These are phyloP conservation scores for Drosophila parvula DNA, from an alignment of 1,140 invertebrate species.

Conservation along the genomic window DNA sequence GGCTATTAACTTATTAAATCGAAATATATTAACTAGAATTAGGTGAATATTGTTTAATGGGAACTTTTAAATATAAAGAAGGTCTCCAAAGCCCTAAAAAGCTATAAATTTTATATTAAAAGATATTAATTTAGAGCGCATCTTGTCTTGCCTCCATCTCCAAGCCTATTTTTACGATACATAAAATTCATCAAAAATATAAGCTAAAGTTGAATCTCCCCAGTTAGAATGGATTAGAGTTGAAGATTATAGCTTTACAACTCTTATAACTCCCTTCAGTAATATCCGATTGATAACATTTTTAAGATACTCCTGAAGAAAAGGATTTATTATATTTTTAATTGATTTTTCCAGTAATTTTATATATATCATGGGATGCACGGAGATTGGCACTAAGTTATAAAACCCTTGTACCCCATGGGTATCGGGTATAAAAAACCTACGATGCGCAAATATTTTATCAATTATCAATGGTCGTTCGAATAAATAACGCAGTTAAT, in stretches of 20 bases:
- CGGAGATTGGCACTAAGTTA: background rate
- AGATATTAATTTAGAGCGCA: background rate
- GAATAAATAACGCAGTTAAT: constrained; percentile 32
- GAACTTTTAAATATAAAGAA: background rate
- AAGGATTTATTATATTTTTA: too few species aligned
- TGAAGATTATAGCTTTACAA: too few species aligned
- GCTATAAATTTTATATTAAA: background rate
- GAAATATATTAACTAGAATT: background rate
- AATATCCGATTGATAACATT: too few species aligned
- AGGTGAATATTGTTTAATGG: background rate
- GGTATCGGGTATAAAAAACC: background rate
- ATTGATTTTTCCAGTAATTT: too few species aligned
- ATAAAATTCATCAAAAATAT: too few species aligned
- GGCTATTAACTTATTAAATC: background rate
- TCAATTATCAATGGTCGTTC: background rate
- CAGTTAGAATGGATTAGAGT: too few species aligned
- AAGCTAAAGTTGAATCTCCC: too few species aligned
- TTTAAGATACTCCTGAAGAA: too few species aligned
- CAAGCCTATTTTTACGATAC: too few species aligned
- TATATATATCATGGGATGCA: background rate
- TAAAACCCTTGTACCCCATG: background rate
- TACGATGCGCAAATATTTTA: background rate
- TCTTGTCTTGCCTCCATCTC: too few species aligned
- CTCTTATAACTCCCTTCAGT: too few species aligned
- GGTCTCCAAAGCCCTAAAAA: too few species aligned